phyloP scores from a whole-genome alignment of 2,113 vertebrate species.

The Tympanuchus pallidicinctus region DNA sequence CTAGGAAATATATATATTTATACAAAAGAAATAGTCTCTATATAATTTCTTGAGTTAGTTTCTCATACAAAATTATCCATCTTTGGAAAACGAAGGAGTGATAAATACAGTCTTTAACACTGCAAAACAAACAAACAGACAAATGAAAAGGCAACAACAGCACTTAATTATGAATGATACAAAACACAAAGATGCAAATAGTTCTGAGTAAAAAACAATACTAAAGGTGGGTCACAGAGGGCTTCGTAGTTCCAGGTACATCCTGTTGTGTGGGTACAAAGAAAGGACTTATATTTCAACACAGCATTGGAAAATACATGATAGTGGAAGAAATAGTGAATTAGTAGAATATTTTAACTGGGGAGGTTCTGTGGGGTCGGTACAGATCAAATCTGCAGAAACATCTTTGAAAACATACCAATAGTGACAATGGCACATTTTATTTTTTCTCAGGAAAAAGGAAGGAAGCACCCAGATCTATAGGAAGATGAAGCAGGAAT shows the following conservation, averaged over 20 bases:
- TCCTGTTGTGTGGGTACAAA: neutral
- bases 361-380: neutral
- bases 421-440: neutral
- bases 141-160: neutral
- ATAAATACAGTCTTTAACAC: neutral
- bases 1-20: neutral
- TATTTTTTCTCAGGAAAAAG: neutral
- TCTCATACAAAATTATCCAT: neutral
- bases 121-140: neutral
- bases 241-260: neutral
- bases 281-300: neutral
- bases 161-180: neutral
- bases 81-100: neutral
- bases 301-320: neutral
- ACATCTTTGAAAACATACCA: neutral
- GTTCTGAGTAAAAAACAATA: neutral
- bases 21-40: neutral
- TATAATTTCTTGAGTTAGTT: neutral
- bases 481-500: neutral
- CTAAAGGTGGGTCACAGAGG: neutral
- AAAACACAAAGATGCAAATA: neutral
- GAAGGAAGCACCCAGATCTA: neutral
- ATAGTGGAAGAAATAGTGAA: neutral
- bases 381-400: neutral
- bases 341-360: neutral